Base-by-base conservation (phyloP, 2,888 invertebrate species). In the Amphipoea oculea region DNA sequence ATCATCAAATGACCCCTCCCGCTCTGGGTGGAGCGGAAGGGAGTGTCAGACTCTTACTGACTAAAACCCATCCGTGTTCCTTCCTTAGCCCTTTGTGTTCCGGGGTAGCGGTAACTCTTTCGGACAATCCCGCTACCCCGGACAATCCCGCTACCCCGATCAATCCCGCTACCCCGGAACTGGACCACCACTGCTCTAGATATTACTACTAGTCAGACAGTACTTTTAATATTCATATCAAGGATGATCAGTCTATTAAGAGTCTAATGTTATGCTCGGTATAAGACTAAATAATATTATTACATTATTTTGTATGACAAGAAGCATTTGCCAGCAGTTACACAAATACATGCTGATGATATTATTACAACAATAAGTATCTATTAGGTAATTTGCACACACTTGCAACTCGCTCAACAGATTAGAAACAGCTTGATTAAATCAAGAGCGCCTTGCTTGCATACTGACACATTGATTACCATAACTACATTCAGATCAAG, bases 381-480 rank as follows among this genome's bases (percentile, higher is more conserved):
- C 4, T 20, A 45, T 51, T 36, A 81, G 3, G n/a, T 67, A 62
- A 82, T 74, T 67, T 82, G 60, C 51, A 74, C 48, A 51, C 42
- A 60, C 23, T 66, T 36, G 20, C 29, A 60, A 60, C 42, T 60
- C 42, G 9, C 48, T 57, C 23, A 36, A 45, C 11, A 51, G 51
- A 71, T 72, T 73, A 85, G n/a, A 67, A 73, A 74, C 71, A 14
- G 36, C 67, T 66, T 72, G 12, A 83, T 72, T 75, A 45, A 77
- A 82, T 77, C 70, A 42, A 69, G 65, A 69, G 70, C 66, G 74
- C 74, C 57, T 69, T 69, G 73, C 29, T 67, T 45, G 82, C 82
- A 84, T 76, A 84, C 80, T 74, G 76, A 80, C 70, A 62, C 62
- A 66, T 62, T 75, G 51, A 87, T 86, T 86, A 72, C 23, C 85